phyloP scores from a whole-genome alignment of 2,797 vertebrate species.

The Tiaroga cobitis region DNA sequence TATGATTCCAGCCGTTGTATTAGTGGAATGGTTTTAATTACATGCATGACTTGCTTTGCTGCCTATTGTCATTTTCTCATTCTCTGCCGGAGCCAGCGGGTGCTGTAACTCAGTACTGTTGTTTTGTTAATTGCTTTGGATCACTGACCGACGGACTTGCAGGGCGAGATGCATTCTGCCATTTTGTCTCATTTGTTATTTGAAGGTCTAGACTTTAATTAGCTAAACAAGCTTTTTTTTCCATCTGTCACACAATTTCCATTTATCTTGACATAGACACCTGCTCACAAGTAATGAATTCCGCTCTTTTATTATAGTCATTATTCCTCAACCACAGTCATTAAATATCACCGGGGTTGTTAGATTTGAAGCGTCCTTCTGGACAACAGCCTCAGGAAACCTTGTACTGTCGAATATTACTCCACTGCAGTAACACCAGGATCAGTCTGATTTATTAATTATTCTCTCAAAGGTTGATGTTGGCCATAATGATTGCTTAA shows the following conservation, averaged over 20 bases:
- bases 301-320: constrained; percentile 66
- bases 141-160: constrained; percentile 68
- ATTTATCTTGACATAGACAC: constrained; percentile 75
- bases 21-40: constrained; percentile 57
- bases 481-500: neutral
- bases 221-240: constrained; percentile 69
- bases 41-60: constrained; percentile 49
- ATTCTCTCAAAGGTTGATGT: neutral
- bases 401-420: neutral
- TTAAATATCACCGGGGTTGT: constrained; percentile 50
- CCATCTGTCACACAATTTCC: constrained; percentile 73
- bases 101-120: constrained; percentile 40
- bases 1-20: constrained; percentile 26
- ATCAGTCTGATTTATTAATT: constrained; percentile 3
- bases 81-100: constrained; percentile 23
- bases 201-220: constrained; percentile 74
- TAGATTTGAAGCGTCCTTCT: neutral
- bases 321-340: constrained; percentile 55
- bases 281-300: constrained; percentile 69
- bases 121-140: constrained; percentile 53
- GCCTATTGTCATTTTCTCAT: constrained; percentile 33
- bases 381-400: constrained; percentile 8
- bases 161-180: constrained; percentile 67
- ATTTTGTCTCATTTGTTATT: constrained; percentile 62
- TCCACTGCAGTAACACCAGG: neutral